phyloP scores from a whole-genome alignment of 2,797 vertebrate genomes.

The Sebastes taczanowskii region DNA sequence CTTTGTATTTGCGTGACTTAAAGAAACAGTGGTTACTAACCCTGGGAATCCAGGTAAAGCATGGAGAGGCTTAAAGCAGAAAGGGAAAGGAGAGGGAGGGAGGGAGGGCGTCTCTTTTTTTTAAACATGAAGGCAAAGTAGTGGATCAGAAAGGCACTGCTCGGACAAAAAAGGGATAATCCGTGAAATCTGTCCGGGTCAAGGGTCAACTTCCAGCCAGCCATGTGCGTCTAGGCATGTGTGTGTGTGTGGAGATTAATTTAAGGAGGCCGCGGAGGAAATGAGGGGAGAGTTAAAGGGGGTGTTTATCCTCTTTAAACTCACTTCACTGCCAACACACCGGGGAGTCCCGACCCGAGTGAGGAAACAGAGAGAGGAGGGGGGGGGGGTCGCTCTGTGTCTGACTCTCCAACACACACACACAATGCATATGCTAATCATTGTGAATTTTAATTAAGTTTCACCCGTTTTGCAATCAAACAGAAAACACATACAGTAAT shows the following conservation, averaged over 20 bases:
- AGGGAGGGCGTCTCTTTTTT: constrained; percentile 74
- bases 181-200: constrained; percentile 91
- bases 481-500: constrained; percentile 68
- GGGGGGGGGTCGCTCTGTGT: constrained; percentile 2
- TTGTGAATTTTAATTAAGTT: constrained; percentile 68
- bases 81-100: background rate
- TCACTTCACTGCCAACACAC: constrained; percentile 72
- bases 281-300: constrained; percentile 69
- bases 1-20: constrained; percentile 79
- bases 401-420: constrained; percentile 20
- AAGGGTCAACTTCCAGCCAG: constrained; percentile 91
- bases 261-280: constrained; percentile 67
- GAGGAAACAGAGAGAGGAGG: constrained; percentile 34
- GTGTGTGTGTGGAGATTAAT: constrained; percentile 58
- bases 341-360: constrained; percentile 43
- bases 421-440: constrained; percentile 66
- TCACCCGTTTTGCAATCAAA: constrained; percentile 59
- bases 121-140: constrained; percentile 89
- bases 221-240: constrained; percentile 85
- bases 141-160: constrained; percentile 86
- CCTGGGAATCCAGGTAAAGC: constrained; percentile 86
- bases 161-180: constrained; percentile 93
- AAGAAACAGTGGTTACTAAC: constrained; percentile 53
- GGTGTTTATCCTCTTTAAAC: constrained; percentile 77
- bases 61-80: constrained; percentile 85